Evolutionary conservation across 2,797 vertebrate species (phyloP).

Genomic region (Tragelaphus oryx): DNA sequence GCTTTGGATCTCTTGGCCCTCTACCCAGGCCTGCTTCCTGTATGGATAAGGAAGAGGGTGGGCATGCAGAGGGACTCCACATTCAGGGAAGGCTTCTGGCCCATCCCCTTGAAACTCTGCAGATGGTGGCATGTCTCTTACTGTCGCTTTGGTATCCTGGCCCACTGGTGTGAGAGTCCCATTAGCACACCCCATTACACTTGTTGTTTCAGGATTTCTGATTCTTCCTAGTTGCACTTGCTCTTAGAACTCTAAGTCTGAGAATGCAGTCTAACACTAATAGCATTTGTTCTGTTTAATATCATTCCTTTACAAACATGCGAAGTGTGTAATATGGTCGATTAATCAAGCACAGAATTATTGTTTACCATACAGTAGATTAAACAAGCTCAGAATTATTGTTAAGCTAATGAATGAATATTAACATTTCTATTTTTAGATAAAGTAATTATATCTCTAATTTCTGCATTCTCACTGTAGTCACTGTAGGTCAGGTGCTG

Average conservation of each 20-base stretch:
- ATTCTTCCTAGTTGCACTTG: neutral
- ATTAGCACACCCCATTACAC: neutral
- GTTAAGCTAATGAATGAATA: neutral
- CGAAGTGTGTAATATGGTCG: neutral
- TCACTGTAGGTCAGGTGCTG: neutral
- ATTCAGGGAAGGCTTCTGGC: neutral
- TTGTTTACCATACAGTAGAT: neutral
- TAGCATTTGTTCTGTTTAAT: neutral
- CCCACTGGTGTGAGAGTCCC: neutral
- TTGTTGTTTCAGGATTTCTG: neutral
- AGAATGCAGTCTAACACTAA: neutral
- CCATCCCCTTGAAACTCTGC: neutral
- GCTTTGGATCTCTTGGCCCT: neutral
- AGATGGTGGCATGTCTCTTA: neutral
- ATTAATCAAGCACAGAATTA: neutral
- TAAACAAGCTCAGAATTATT: neutral
- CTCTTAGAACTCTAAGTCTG: neutral
- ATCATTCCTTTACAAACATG: neutral
- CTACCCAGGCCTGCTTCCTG: neutral
- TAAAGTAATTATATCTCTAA: neutral
- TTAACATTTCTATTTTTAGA: neutral
- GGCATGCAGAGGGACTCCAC: neutral
- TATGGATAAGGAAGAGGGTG: accelerated
- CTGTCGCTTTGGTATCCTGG: neutral
- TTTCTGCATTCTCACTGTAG: neutral